A percentile compares a stretch with the other conserved stretches of the same genome.
phyloP scores from a whole-genome alignment of 2,797 vertebrate genomes.

The Parauchenoglanis punctatus region DNA sequence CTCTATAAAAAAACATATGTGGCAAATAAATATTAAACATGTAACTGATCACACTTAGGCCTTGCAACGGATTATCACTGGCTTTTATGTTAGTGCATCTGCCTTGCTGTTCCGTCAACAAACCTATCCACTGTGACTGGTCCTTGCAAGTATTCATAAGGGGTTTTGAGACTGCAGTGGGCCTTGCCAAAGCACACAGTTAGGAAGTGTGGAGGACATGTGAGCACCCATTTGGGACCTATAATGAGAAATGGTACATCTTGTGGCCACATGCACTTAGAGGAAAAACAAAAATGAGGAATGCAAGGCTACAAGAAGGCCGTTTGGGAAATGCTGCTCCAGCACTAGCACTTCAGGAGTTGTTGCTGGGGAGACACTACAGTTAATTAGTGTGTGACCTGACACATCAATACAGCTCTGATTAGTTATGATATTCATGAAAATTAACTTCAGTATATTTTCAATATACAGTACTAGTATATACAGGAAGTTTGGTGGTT shows the following conservation, averaged over 20 bases:
- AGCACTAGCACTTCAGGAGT: background rate
- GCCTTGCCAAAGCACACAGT: background rate
- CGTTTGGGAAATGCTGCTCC: background rate
- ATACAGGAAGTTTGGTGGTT: background rate
- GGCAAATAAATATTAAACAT: background rate
- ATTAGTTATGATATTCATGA: background rate
- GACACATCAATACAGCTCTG: background rate
- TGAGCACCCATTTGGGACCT: slow-evolving; percentile 2
- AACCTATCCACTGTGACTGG: background rate
- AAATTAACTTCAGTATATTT: background rate
- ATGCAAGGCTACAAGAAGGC: background rate
- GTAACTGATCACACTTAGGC: background rate
- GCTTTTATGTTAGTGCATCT: background rate
- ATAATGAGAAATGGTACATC: background rate
- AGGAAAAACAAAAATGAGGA: background rate
- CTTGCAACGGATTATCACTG: background rate
- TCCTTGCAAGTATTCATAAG: background rate
- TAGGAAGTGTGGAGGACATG: background rate
- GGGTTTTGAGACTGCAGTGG: background rate
- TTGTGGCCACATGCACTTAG: no score
- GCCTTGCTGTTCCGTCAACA: background rate
- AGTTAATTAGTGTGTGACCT: background rate
- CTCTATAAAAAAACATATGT: background rate
- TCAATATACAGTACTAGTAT: background rate
- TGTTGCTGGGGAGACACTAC: background rate